Evolutionary conservation across 2,888 invertebrate genomes (phyloP).

Genomic region (Dichetophora obliterata): DNA sequence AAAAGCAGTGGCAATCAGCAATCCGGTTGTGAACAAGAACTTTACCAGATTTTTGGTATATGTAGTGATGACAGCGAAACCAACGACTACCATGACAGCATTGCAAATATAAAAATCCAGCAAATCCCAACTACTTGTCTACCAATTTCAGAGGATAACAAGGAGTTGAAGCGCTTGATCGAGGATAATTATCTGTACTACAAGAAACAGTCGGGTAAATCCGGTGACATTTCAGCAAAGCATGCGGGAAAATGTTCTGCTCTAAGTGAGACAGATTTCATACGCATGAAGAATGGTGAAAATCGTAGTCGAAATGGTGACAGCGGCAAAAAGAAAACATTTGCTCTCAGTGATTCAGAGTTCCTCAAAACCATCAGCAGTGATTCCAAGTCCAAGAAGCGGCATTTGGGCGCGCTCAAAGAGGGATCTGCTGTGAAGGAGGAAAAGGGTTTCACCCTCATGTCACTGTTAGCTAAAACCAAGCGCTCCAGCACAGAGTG

Average conservation of each 20-base stretch:
- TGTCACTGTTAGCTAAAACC: constrained; percentile 64
- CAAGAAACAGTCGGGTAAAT: constrained; percentile 58
- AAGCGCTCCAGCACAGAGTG: constrained; percentile 67
- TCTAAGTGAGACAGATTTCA: constrained; percentile 68
- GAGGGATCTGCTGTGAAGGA: constrained; percentile 54
- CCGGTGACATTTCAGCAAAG: background rate
- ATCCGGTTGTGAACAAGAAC: constrained; percentile 48
- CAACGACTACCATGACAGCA: constrained; percentile 61
- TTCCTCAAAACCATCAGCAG: constrained; percentile 63
- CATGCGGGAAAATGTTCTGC: constrained; percentile 61
- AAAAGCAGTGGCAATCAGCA: constrained; percentile 46
- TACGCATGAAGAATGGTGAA: constrained; percentile 62
- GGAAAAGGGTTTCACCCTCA: constrained; percentile 65
- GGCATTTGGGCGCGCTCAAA: constrained; percentile 49
- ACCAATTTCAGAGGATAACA: constrained; percentile 69
- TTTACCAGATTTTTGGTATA: constrained; percentile 53
- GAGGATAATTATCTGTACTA: constrained; percentile 69
- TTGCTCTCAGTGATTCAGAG: constrained; percentile 68
- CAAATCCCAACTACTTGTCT: constrained; percentile 56
- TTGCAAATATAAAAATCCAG: constrained; percentile 37
- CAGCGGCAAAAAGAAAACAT: constrained; percentile 57
- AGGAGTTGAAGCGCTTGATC: constrained; percentile 68
- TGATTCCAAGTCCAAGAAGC: constrained; percentile 50
- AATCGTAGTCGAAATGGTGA: constrained; percentile 50
- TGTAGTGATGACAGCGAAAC: constrained; percentile 62